Conservation (phyloP, 2,797 vertebrate genomes). For the Darevskia nairensis region DNA sequence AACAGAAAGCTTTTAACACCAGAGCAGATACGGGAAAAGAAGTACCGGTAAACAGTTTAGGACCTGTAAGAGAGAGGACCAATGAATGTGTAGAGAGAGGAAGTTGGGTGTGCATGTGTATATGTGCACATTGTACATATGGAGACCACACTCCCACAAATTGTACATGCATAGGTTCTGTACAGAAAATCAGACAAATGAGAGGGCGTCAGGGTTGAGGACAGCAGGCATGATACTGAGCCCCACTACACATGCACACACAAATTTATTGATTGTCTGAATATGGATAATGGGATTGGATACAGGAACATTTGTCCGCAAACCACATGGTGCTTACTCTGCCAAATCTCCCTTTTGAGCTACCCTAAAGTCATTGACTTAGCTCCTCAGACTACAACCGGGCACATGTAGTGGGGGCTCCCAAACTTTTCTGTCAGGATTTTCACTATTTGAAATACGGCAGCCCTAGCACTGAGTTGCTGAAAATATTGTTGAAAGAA, state of each 20-base stretch:
- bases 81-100: neutral
- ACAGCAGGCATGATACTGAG: neutral
- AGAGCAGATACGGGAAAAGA: neutral
- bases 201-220: neutral
- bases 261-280: neutral
- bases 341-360: neutral
- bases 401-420: no score
- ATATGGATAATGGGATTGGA: neutral
- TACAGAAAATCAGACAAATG: neutral
- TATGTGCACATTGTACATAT: neutral
- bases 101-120: neutral
- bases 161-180: neutral
- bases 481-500: no score
- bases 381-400: neutral
- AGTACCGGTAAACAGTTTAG: neutral
- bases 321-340: neutral
- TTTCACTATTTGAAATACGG: no score
- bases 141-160: neutral
- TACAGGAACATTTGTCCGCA: neutral
- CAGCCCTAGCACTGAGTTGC: no score
- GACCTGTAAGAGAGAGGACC: neutral
- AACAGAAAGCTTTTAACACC: no score
- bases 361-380: neutral
- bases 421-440: no score
- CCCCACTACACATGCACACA: neutral